Conservation (phyloP, 2,888 invertebrate species). For the Cantharis rufa region DNA sequence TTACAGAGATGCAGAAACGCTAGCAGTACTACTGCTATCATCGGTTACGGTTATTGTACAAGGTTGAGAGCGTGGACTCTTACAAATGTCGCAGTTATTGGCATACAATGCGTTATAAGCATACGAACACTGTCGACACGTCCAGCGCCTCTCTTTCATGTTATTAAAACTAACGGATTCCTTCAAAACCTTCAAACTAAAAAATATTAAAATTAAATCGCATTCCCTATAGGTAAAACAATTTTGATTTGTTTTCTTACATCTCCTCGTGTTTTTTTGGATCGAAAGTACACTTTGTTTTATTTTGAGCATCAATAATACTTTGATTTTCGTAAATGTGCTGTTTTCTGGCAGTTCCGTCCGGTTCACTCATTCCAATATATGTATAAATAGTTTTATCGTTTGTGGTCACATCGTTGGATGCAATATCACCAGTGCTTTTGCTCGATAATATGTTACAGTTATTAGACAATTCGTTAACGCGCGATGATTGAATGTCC, state of each 20-base stretch:
- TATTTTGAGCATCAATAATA: constrained; percentile 47
- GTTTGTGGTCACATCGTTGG: constrained; percentile 26
- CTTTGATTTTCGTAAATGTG: constrained; percentile 54
- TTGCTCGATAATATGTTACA: constrained; percentile 45
- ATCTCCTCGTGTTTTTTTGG: constrained; percentile 48
- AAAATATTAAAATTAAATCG: constrained; percentile 17
- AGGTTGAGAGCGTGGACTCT: constrained; percentile 67
- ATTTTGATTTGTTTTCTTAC: constrained; percentile 40
- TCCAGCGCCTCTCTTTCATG: constrained; percentile 72
- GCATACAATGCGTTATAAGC: constrained; percentile 84
- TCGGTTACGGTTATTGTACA: constrained; percentile 73
- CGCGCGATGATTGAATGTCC: constrained; percentile 51
- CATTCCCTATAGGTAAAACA: not conserved
- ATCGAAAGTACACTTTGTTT: constrained; percentile 44
- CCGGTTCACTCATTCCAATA: constrained; percentile 53
- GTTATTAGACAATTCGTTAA: constrained; percentile 31
- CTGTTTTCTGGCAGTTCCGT: constrained; percentile 28
- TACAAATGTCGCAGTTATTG: constrained; percentile 81
- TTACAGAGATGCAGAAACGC: constrained; percentile 34
- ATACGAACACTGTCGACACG: constrained; percentile 86
- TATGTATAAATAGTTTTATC: constrained; percentile 51
- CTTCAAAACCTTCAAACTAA: constrained; percentile 48
- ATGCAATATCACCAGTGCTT: constrained; percentile 47
- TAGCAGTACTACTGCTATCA: constrained; percentile 46
- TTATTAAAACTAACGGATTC: constrained; percentile 44